A percentile compares a stretch with the other conserved stretches of the same genome.
These are phyloP conservation scores for Bostrychus sinensis DNA, from an alignment of 2,113 vertebrate species.

Conservation along the genomic window DNA sequence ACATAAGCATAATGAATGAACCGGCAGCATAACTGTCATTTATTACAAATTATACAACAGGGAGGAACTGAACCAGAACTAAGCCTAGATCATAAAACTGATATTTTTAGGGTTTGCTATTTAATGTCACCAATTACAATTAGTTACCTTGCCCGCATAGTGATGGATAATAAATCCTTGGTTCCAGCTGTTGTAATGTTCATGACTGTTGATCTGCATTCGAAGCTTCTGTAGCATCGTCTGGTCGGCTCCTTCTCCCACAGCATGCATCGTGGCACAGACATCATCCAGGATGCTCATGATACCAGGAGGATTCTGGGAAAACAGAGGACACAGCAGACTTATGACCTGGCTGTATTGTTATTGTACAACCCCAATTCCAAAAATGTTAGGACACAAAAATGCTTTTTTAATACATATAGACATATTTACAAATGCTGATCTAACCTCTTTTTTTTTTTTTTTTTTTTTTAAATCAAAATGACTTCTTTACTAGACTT, in stretches of 20 bases:
- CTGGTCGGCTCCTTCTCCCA: conserved; percentile 95
- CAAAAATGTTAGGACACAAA: too few species aligned
- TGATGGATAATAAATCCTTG: conserved; percentile 99
- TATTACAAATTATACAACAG: conserved; percentile 49
- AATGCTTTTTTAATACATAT: too few species aligned
- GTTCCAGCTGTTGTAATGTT: conserved; percentile 99
- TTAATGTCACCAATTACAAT: not conserved
- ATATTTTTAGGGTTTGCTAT: not conserved
- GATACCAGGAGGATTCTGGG: conserved; percentile 93
- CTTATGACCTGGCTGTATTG: too few species aligned
- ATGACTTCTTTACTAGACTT: too few species aligned
- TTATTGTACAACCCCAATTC: too few species aligned
- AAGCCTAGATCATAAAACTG: not conserved
- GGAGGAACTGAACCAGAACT: not conserved
- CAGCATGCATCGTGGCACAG: conserved; percentile 97
- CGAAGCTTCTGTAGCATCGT: conserved; percentile 96
- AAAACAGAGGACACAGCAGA: conserved; percentile 1
- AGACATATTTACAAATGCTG: too few species aligned
- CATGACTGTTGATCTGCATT: conserved; percentile 94
- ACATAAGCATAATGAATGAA: conserved; percentile 35
- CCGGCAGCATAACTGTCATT: conserved; percentile 54
- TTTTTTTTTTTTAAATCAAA: too few species aligned
- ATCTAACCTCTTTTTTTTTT: too few species aligned
- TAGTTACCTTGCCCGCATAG: conserved; percentile 93
- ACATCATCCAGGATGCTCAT: conserved; percentile 98